These are phyloP conservation scores for Alloscopus bannaensis DNA, from an alignment of 2,888 invertebrate genomes.

Conservation along the genomic window DNA sequence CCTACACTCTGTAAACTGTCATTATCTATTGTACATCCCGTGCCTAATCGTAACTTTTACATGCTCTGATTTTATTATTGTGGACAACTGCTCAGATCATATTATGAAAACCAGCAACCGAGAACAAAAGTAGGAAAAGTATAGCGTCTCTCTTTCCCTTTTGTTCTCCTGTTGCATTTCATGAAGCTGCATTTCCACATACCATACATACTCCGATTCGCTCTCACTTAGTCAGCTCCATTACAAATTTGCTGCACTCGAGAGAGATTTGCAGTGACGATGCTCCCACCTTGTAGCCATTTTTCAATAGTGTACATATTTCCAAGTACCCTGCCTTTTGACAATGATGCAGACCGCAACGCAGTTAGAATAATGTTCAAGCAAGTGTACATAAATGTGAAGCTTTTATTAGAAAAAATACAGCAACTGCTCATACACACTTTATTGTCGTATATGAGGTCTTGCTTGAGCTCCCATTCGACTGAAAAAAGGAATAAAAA, in stretches of 20 bases:
- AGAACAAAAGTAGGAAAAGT: conserved; percentile 3
- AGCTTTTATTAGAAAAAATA: too few species aligned
- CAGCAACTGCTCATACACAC: conserved; percentile 12
- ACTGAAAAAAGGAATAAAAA: too few species aligned
- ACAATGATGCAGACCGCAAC: too few species aligned
- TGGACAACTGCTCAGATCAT: conserved; percentile 50
- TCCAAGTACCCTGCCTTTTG: too few species aligned
- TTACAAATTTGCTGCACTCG: not conserved
- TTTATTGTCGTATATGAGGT: not conserved
- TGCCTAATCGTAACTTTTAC: conserved; percentile 14
- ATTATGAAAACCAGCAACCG: conserved; percentile 5
- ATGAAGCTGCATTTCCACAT: not conserved
- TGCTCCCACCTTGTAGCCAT: too few species aligned
- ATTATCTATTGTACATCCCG: not conserved
- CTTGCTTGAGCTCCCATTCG: too few species aligned
- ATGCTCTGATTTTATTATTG: conserved; percentile 20
- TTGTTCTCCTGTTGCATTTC: conserved; percentile 40
- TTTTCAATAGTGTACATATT: conserved; percentile 1
- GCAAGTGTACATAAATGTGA: too few species aligned
- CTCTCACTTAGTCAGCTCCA: not conserved
- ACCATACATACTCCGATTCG: not conserved
- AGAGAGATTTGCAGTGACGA: too few species aligned
- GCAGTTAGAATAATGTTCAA: too few species aligned
- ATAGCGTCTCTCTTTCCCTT: not conserved
- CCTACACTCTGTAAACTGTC: conserved; percentile 17